A percentile compares a stretch with the other conserved stretches of the same genome.
Evolutionary conservation across 2,888 invertebrate species (phyloP).

Genomic region (Cephus pulcher): DNA sequence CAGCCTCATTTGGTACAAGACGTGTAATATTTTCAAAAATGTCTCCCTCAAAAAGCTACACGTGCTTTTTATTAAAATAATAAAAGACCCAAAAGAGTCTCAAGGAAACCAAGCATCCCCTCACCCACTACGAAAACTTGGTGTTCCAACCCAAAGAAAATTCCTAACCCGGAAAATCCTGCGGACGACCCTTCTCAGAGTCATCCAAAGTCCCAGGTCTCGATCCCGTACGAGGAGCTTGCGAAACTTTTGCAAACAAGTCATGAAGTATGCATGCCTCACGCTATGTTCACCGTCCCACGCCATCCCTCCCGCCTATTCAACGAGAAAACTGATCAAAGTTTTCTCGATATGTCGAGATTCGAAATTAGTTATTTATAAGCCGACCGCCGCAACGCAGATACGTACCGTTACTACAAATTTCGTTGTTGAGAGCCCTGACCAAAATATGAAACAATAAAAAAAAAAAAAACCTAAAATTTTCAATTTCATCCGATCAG

Average conservation of each 20-base stretch:
- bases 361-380: slow-evolving; percentile 59
- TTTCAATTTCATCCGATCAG: background rate
- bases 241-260: slow-evolving; percentile 23
- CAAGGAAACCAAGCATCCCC: background rate
- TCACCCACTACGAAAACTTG: background rate
- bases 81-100: background rate
- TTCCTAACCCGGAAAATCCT: background rate
- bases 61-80: background rate
- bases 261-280: slow-evolving; percentile 48
- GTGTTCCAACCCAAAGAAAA: background rate
- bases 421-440: background rate
- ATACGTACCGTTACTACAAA: background rate
- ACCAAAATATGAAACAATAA: background rate
- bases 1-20: background rate
- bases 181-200: background rate
- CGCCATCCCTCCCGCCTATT: background rate
- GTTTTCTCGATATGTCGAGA: slow-evolving; percentile 56
- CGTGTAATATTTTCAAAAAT: background rate
- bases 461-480: background rate
- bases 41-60: background rate
- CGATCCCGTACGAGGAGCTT: background rate
- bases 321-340: slow-evolving; percentile 50
- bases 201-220: background rate
- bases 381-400: slow-evolving; percentile 20
- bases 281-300: slow-evolving; percentile 9